phyloP scores from a whole-genome alignment of 37 sponge, comb jelly and placozoan species.

The Mnemiopsis leidyi region DNA sequence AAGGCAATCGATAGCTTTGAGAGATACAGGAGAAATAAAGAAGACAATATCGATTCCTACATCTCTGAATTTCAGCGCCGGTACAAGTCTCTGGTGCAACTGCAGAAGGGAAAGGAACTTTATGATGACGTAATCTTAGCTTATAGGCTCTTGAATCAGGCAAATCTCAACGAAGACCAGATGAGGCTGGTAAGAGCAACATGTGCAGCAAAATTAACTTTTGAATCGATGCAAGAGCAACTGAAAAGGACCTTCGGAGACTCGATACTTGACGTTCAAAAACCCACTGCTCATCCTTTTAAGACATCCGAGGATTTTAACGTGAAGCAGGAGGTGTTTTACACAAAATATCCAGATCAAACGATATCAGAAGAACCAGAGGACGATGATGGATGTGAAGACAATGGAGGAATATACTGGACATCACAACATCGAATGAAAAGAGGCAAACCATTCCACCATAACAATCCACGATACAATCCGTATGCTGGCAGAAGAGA shows the following conservation, averaged over 20 bases:
- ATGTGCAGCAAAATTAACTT: background rate
- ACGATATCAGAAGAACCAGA: background rate
- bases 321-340: background rate
- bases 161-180: background rate
- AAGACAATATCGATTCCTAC: background rate
- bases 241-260: slow-evolving; percentile 5
- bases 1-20: background rate
- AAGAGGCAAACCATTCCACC: background rate
- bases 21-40: background rate
- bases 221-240: background rate
- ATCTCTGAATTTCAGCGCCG: background rate
- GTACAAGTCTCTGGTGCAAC: background rate
- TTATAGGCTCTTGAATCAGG: background rate
- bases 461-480: background rate
- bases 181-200: background rate
- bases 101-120: background rate
- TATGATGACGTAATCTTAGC: background rate
- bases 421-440: background rate
- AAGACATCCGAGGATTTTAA: background rate
- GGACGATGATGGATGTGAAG: background rate
- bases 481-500: background rate
- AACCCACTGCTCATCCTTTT: background rate
- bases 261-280: background rate
- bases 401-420: background rate
- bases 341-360: background rate